phyloP scores from a whole-genome alignment of 2,797 vertebrate species.

The Galagoides demidoff region DNA sequence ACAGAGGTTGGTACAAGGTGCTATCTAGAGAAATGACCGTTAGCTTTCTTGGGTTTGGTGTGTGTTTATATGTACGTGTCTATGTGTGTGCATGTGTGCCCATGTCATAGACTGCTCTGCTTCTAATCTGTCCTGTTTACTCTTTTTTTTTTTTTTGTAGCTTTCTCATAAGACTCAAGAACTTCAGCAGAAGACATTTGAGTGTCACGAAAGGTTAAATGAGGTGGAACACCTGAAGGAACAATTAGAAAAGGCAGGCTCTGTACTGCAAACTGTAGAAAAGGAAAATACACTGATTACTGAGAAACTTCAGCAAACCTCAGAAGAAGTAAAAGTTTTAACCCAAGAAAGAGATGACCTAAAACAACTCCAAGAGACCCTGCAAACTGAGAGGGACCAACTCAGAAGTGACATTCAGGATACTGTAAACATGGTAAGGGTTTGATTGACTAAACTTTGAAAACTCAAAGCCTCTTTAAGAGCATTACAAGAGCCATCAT shows the following conservation, averaged over 20 bases:
- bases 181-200: conserved; percentile 73
- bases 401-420: conserved; percentile 84
- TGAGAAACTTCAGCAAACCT: conserved; percentile 75
- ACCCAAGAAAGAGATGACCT: conserved; percentile 79
- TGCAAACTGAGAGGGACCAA: conserved; percentile 83
- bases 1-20: conserved; percentile 84
- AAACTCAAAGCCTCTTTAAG: conserved; percentile 16
- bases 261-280: conserved; percentile 63
- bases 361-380: conserved; percentile 74
- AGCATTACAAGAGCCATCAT: neutral
- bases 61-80: neutral
- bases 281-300: conserved; percentile 67
- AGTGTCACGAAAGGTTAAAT: conserved; percentile 60
- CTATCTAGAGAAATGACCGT: neutral
- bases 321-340: conserved; percentile 76
- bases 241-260: conserved; percentile 55
- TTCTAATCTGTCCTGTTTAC: neutral
- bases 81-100: rapidly evolving
- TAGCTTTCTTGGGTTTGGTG: neutral
- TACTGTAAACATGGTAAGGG: conserved; percentile 81
- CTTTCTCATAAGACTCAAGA: conserved; percentile 79
- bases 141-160: conserved; percentile 58
- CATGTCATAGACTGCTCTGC: neutral
- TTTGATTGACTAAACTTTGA: neutral
- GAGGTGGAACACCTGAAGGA: conserved; percentile 75